Percentiles rank a stretch among this genome's conserved stretches.
Conservation (phyloP, 2,797 vertebrate species). For the Sebastes iracundus region DNA sequence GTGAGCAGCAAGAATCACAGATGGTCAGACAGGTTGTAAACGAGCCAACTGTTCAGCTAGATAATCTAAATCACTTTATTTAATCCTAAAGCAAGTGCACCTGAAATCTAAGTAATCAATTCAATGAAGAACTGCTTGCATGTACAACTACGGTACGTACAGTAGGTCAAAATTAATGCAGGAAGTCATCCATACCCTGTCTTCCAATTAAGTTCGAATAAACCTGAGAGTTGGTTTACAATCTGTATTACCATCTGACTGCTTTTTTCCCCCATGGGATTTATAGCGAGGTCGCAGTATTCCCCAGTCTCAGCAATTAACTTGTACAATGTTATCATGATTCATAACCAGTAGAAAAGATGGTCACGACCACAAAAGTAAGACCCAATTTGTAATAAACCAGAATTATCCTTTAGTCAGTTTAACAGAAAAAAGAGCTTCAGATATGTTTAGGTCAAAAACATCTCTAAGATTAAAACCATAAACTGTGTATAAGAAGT, state of each 20-base stretch:
- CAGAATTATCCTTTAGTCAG: not conserved
- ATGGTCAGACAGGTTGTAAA: not conserved
- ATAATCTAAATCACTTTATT: not conserved
- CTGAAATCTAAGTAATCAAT: not conserved
- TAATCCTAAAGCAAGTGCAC: not conserved
- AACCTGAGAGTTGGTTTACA: not conserved
- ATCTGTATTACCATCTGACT: not conserved
- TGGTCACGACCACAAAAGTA: not conserved
- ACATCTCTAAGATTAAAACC: not conserved
- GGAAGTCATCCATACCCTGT: not conserved
- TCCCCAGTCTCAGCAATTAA: not conserved
- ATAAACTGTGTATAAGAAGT: no score
- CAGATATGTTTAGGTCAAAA: not conserved
- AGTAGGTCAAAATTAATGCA: not conserved
- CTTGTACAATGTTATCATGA: not conserved
- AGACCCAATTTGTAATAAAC: not conserved
- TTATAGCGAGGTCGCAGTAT: not conserved
- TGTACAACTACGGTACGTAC: not conserved
- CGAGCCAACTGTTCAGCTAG: not conserved
- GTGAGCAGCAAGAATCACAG: not conserved
- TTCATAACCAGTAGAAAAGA: not conserved
- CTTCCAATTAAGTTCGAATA: not conserved
- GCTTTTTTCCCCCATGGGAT: not conserved
- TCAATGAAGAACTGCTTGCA: not conserved
- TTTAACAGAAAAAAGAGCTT: not conserved